Percentiles rank a stretch among this genome's conserved stretches.
phyloP scores from a whole-genome alignment of 2,113 vertebrate species.

The Pluvianellus socialis region DNA sequence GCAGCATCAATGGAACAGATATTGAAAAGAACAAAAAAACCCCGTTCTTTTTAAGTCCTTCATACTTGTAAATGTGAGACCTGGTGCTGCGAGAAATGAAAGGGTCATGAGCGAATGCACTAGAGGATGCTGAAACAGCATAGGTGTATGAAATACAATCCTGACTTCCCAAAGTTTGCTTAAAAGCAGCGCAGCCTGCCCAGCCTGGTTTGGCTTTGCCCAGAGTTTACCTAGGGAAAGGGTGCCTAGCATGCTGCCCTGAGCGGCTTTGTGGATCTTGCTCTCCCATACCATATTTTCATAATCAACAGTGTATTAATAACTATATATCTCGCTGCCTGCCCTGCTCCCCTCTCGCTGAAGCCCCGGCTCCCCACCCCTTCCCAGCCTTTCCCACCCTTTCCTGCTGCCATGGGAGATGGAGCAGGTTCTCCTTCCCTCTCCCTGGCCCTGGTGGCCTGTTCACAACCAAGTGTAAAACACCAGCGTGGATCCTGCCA shows the following conservation, averaged over 20 bases:
- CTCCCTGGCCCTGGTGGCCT: not conserved
- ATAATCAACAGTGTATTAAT: not conserved
- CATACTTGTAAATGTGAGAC: conserved; percentile 33
- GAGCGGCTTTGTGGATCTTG: not conserved
- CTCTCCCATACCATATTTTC: not conserved
- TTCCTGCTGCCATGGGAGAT: not conserved
- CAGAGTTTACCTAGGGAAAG: not conserved
- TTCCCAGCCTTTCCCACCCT: not conserved
- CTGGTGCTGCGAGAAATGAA: conserved; percentile 14
- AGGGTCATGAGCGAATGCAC: not conserved
- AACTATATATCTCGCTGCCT: not conserved
- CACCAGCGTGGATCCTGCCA: rapidly evolving
- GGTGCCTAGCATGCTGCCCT: rapidly evolving
- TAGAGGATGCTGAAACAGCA: not conserved
- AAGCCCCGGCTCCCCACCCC: not conserved
- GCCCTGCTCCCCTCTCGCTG: not conserved
- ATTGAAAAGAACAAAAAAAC: conserved; percentile 8
- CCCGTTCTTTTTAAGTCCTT: not conserved
- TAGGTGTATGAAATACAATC: not conserved
- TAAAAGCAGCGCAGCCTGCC: not conserved
- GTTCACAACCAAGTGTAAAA: not conserved
- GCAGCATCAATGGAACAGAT: conserved; percentile 28
- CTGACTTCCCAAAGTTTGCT: not conserved
- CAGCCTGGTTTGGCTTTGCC: not conserved
- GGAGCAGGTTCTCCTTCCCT: not conserved